Conservation (phyloP, 2,888 invertebrate genomes). For the Mythimna pallens region DNA sequence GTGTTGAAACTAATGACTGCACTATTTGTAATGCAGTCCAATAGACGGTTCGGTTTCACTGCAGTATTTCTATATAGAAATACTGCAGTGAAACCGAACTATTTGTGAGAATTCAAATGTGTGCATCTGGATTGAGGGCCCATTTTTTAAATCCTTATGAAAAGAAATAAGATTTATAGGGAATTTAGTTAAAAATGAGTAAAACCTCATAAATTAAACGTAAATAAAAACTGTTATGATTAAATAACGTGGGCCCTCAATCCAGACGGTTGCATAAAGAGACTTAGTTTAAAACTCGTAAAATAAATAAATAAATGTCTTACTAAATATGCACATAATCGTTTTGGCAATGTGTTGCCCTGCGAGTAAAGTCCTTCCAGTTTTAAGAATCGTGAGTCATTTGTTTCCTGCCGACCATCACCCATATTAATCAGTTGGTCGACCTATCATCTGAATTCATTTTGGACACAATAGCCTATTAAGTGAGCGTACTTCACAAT, state of each 20-base stretch:
- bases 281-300: too few species aligned
- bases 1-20: conserved; percentile 61
- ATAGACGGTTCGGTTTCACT: conserved; percentile 23
- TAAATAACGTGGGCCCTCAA: too few species aligned
- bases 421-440: conserved; percentile 25
- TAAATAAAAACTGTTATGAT: too few species aligned
- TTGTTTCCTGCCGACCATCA: conserved; percentile 16
- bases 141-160: too few species aligned
- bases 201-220: too few species aligned
- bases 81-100: conserved; percentile 11
- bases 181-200: too few species aligned
- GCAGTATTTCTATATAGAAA: conserved; percentile 27
- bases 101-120: conserved; percentile 24
- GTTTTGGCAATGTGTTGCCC: conserved; percentile 25
- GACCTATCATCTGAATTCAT: conserved; percentile 39
- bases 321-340: conserved; percentile 10
- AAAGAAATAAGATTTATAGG: too few species aligned
- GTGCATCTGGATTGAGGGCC: too few species aligned
- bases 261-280: too few species aligned
- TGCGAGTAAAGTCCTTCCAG: conserved; percentile 14
- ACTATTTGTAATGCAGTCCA: conserved; percentile 44
- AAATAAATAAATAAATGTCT: conserved; percentile 6
- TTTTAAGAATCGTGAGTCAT: conserved; percentile 38
- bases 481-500: conserved; percentile 46
- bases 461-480: conserved; percentile 50